Base-by-base conservation (phyloP, 2,113 vertebrate genomes). In the Gallinago jamesoni region DNA sequence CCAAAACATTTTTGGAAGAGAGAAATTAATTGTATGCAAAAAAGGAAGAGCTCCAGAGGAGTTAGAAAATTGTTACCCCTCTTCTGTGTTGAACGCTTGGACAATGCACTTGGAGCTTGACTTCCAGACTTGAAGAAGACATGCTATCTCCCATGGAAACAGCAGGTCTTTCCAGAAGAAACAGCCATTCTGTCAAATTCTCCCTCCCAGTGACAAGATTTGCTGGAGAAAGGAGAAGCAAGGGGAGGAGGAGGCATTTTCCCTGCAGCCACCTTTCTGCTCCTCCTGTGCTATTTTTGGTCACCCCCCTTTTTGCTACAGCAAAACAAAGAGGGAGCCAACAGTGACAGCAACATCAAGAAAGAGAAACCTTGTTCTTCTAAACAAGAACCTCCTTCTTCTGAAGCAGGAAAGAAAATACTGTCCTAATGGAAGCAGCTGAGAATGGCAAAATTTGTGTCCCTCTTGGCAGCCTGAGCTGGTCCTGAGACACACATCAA, bases 271-370 rank as follows among this genome's bases (percentile, higher is more conserved):
- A 84, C 76, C 52, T 84, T 41, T 79, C 55, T 43, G 39, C 57
- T 76, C 30, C 55, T 77, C 30, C 78, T 50, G 16, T 69, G n/a
- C 31, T 76, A 2, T 57, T 80, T 83, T 83, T 56, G 16, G 5
- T 1, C 6, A 6, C 60, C 55, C 64, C 43, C 43, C 63, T 16
- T 14, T 91, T 72, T 79, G 70, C 62, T 75, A 8, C 16, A 90
- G 90, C 62, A 87, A 95, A 94, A 84, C 35, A 77, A 89, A 84
- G 74, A 8, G 2, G 28, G 47, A 84, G 95, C 81, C 92, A 97
- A 95, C 28, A 81, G 73, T 15, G 69, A 95, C 73, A 79, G 74
- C 48, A 91, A 55, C 57, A 30, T 41, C 48, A 80, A 82, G 50
- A 79, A 75, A 72, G 62, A 53, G 76, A 93, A 67, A 45, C 53